Base-by-base conservation (phyloP, 2,888 invertebrate species). In the Emmelina monodactyla region DNA sequence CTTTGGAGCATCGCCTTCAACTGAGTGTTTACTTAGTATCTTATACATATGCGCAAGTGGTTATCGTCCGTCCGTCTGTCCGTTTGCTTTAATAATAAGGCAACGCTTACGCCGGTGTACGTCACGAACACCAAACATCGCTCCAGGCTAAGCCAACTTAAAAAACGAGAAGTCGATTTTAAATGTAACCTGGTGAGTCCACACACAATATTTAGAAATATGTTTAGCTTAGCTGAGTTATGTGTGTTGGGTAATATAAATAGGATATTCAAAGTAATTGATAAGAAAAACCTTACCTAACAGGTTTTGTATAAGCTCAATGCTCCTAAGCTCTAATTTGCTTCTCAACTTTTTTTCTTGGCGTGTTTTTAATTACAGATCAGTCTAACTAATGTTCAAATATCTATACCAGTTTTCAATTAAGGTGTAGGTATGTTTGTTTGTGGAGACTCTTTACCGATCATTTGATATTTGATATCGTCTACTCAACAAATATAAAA, bases 21-120 rank as follows among this genome's bases (percentile, higher is more conserved):
- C 22, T n/a, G 16, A 25, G 58, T 78, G 67, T 78, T 75, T 72
- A 71, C 68, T 58, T 55, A 69, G 71, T 69, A 62, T 60, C 53
- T 55, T 53, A 61, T 72, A 70, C 69, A 71, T 72, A 70, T 73
- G 70, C 68, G 57, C 68, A 66, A 67, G 68, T 63, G 62, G 71
- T 71, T 75, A 75, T 71, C 70, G 59, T 51, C 51, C 58, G 68
- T 62, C 62, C 60, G 69, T 43, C 34, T 28, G n/a, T 25, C 25
- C 40, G 62, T 76, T 76, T 78, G 70, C 71, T 73, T 70, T 72
- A 75, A 73, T 68, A 75, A 75, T 75, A 73, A 72, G 59, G 53
- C 47, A 55, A 58, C 59, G 67, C 62, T 54, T 50, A 66, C 64
- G 64, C 57, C 55, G 59, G 10, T 31, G 13, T n/a, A n/a, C 32